Conservation (phyloP, 2,888 invertebrate genomes). For the Hedychridium roseum region DNA sequence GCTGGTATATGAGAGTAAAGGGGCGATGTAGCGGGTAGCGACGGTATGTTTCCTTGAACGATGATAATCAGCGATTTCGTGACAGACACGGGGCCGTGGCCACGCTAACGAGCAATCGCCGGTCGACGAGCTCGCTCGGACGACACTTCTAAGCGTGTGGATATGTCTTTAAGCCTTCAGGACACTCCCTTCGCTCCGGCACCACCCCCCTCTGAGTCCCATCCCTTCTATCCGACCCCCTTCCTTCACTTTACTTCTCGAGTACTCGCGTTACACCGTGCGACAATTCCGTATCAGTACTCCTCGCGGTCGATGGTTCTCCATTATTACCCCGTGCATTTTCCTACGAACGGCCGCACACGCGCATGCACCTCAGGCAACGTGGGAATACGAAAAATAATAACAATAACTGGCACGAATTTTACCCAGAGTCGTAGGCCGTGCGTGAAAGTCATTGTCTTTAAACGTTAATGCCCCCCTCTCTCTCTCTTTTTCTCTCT, state of each 20-base stretch:
- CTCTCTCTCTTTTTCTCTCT: too few species aligned
- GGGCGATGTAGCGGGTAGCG: slow-evolving; percentile 44
- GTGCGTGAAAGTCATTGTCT: too few species aligned
- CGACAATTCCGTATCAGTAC: too few species aligned
- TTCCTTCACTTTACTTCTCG: slow-evolving; percentile 17
- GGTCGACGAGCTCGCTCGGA: slow-evolving; percentile 48
- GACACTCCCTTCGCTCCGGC: slow-evolving; percentile 11
- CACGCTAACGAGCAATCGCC: slow-evolving; percentile 63
- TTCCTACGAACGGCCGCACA: too few species aligned
- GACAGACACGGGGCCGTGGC: slow-evolving; percentile 65
- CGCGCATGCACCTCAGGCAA: too few species aligned
- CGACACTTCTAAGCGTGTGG: slow-evolving; percentile 54
- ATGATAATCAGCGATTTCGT: slow-evolving; percentile 65
- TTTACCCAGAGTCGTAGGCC: too few species aligned
- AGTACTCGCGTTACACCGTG: too few species aligned
- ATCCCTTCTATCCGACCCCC: slow-evolving; percentile 7
- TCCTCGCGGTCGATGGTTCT: too few species aligned
- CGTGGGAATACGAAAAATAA: too few species aligned
- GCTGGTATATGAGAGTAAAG: slow-evolving; percentile 46
- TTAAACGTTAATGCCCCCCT: too few species aligned
- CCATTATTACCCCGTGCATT: too few species aligned
- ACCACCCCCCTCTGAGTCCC: neutral
- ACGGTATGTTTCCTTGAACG: slow-evolving; percentile 62
- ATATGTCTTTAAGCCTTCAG: slow-evolving; percentile 40
- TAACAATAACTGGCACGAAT: too few species aligned